Conservation (phyloP, 64 coral and sea anemone species). For the Cladopsammia gracilis region DNA sequence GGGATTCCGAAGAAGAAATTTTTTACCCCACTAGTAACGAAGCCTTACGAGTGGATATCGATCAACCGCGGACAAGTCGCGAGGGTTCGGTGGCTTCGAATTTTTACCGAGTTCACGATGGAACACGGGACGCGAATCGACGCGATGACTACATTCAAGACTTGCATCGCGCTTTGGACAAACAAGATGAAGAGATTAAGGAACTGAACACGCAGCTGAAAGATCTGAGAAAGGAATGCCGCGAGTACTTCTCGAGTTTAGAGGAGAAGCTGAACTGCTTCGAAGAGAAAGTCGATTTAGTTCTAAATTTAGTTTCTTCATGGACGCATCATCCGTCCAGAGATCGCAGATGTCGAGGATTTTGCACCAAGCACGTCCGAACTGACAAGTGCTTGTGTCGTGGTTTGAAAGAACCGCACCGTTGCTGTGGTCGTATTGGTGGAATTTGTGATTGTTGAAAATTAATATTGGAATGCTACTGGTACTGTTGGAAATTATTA, state of each 20-base stretch:
- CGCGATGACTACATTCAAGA: background rate
- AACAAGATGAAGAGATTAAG: conserved; percentile 31
- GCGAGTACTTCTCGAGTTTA: conserved; percentile 15
- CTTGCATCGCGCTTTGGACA: background rate
- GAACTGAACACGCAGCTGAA: background rate
- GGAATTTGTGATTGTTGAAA: conserved; percentile 62
- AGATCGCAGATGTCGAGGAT: conserved; percentile 56
- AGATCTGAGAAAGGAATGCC: background rate
- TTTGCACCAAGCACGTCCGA: conserved; percentile 61
- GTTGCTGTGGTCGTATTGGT: conserved; percentile 59
- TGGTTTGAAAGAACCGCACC: conserved; percentile 55
- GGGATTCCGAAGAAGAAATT: conserved; percentile 14
- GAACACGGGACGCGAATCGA: background rate
- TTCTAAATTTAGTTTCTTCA: conserved; percentile 30
- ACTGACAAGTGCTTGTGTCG: conserved; percentile 73
- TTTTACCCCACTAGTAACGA: conserved; percentile 24
- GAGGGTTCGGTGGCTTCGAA: background rate
- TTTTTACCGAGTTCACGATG: background rate
- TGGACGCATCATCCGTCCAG: background rate
- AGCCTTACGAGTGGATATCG: conserved; percentile 1
- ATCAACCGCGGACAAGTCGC: background rate
- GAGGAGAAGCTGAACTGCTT: conserved; percentile 24
- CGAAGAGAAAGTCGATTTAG: conserved; percentile 25
- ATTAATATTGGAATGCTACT: background rate
- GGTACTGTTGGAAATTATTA: background rate